Base-by-base conservation (phyloP, 2,113 vertebrate genomes). In the Seriola rivoliana region DNA sequence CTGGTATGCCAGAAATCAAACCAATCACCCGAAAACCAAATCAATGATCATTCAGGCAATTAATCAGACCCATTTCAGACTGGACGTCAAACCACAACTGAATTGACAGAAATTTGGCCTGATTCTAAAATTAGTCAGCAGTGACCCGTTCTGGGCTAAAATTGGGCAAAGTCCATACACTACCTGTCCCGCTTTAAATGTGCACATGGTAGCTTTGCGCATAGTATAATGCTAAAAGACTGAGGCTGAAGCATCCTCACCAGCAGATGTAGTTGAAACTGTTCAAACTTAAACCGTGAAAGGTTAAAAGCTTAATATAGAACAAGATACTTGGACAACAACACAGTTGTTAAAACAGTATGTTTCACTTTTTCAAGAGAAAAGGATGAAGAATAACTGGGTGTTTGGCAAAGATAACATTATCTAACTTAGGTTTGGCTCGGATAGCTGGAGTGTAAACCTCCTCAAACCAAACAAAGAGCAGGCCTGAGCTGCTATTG, bases 51-150 rank as follows among this genome's bases (percentile, higher is more conserved):
- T 32, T 32, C 17, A 40, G 40, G 64, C 23, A 52, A 60, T 74
- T 17, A 68, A 34, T 52, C 23, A 42, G 42, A 60, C 55, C n/a
- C 48, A 70, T 70, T 70, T 58, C 13, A 71, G 8, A 57, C 50
- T 16, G 32, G 4, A 71, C 8, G 12, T 38, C 67, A 54, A 44
- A 71, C 16, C 3, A 12, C 36, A 19, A 9, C 21, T 23, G 14
- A 25, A 21, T 23, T 32, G 23, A 60, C 17, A 59, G 9, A 21
- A 21, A 19, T 72, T 60, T 46, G 17, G 55, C 54, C 23, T 32
- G 16, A n/a, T 60, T 72, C 55, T 32, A 60, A 72, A 60, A 32
- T 71, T 16, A 29, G 34, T 57, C 50, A 8, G 2, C 1, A 6
- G 34, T 5, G 3, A 70, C 16, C 11, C 0, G 1, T 55, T 55